Evolutionary conservation across 2,113 vertebrate genomes (phyloP).

Genomic region (Coturnix japonica): DNA sequence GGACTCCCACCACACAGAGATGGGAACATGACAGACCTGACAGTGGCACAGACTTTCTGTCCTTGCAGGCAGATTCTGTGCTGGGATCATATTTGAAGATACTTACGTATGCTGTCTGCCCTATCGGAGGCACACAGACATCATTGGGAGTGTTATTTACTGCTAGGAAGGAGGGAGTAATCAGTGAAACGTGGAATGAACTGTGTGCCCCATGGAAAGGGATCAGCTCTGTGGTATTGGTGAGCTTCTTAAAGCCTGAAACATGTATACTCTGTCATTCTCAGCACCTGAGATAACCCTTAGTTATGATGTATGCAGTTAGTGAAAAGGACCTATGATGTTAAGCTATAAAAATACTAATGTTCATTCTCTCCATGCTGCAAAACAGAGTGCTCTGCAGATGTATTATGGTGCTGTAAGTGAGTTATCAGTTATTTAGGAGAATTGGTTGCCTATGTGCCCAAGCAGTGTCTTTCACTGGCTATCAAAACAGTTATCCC

Average conservation of each 20-base stretch:
- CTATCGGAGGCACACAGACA: neutral
- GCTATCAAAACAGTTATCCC: neutral
- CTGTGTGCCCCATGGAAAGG: fast-evolving
- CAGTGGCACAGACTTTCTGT: neutral
- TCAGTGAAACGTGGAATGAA: neutral
- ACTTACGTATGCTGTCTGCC: constrained; percentile 23
- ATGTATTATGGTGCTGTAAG: neutral
- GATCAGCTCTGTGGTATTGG: neutral
- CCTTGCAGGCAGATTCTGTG: constrained; percentile 1
- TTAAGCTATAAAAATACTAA: neutral
- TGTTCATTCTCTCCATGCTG: neutral
- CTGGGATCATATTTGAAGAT: neutral
- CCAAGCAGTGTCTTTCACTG: neutral
- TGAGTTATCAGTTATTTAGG: neutral
- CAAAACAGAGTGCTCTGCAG: neutral
- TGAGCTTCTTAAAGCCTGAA: neutral
- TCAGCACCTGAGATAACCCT: neutral
- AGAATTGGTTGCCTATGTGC: neutral
- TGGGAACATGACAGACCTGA: constrained; percentile 10
- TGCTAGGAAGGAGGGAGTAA: neutral
- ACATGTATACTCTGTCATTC: neutral
- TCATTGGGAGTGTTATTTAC: neutral
- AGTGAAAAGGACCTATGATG: neutral
- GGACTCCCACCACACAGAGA: neutral
- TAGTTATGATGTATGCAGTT: neutral